Conservation (phyloP, 2,797 vertebrate genomes). For the Varecia variegata region DNA sequence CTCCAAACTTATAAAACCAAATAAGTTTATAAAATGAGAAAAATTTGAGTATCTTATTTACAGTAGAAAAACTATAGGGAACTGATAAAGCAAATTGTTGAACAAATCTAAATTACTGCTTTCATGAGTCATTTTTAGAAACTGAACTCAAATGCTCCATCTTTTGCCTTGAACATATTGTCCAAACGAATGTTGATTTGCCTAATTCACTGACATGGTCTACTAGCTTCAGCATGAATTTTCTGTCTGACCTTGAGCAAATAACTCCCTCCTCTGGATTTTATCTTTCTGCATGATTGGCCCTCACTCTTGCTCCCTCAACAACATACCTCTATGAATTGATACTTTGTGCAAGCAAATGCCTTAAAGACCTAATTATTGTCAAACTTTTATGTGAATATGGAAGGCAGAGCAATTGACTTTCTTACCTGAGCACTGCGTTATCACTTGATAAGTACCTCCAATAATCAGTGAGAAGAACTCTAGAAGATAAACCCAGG, state of each 20-base stretch:
- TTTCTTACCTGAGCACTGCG: neutral
- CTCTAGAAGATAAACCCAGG: neutral
- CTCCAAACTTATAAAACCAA: neutral
- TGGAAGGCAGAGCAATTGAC: neutral
- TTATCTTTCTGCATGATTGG: neutral
- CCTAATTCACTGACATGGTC: neutral
- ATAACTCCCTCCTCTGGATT: neutral
- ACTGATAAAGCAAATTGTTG: neutral
- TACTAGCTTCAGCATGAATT: neutral
- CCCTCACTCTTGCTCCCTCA: neutral
- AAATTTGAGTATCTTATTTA: neutral
- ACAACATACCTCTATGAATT: neutral
- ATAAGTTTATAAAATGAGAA: neutral
- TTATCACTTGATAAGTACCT: neutral
- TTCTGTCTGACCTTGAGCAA: neutral
- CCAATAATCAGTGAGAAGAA: neutral
- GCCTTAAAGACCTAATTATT: neutral
- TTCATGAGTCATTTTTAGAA: neutral
- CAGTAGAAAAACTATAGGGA: neutral
- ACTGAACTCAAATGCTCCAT: neutral
- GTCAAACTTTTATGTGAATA: neutral
- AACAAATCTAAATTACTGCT: neutral
- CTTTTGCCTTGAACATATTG: neutral
- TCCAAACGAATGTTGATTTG: neutral
- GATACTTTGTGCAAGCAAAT: neutral